These are phyloP conservation scores for Brevipalpus yothersi DNA, from an alignment of 1,140 invertebrate species.

Conservation along the genomic window DNA sequence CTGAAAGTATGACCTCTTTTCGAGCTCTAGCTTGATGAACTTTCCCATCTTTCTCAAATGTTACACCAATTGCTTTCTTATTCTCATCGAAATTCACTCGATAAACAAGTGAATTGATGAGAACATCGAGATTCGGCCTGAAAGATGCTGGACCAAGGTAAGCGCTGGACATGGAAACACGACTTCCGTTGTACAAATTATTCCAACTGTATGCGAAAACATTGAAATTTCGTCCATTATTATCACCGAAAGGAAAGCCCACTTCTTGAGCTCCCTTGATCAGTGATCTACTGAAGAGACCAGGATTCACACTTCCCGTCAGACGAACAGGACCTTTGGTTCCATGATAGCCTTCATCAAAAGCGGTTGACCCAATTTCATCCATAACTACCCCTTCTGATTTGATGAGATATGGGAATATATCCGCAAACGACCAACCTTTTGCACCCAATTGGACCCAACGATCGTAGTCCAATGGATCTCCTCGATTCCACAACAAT, in stretches of 20 bases:
- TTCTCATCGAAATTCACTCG: neutral
- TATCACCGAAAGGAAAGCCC: neutral
- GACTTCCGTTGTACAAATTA: neutral
- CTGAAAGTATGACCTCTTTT: conserved; percentile 64
- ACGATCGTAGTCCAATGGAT: conserved; percentile 66
- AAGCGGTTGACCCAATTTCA: no score
- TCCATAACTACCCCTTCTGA: conserved; percentile 36
- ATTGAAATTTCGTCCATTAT: neutral
- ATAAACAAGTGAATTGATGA: neutral
- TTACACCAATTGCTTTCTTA: neutral
- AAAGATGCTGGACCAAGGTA: neutral
- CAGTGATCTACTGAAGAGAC: neutral
- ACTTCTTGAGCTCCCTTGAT: neutral
- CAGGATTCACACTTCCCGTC: neutral
- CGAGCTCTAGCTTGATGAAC: conserved; percentile 31
- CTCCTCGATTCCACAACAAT: conserved; percentile 84
- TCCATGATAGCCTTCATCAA: neutral
- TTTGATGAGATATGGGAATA: conserved; percentile 56
- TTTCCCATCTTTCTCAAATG: neutral
- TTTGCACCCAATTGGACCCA: conserved; percentile 74
- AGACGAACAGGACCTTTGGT: neutral
- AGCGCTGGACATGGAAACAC: neutral
- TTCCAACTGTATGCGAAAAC: neutral
- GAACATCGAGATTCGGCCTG: neutral
- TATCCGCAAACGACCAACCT: conserved; percentile 69